These are phyloP conservation scores for Dicerorhinus sumatrensis DNA, from an alignment of 2,113 vertebrate species.

Conservation along the genomic window DNA sequence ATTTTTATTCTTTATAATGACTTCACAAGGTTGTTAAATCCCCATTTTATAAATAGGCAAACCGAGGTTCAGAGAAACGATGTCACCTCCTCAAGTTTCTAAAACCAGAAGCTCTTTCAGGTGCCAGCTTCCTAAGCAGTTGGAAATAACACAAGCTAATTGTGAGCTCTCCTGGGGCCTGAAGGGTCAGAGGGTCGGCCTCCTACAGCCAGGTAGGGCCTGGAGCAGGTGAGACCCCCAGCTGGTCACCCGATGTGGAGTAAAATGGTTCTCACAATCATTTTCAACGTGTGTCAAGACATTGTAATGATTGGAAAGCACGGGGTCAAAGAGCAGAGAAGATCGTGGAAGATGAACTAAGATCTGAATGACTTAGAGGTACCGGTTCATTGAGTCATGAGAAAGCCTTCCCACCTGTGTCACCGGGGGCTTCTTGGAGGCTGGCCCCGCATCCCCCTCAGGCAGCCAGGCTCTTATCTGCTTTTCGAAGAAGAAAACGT, in stretches of 20 bases:
- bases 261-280: accelerated
- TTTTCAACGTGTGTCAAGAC: background rate
- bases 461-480: accelerated
- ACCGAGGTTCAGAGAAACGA: background rate
- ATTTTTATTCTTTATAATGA: background rate
- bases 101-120: background rate
- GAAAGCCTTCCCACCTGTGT: accelerated
- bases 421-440: accelerated
- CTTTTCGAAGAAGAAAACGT: background rate
- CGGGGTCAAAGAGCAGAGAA: background rate
- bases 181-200: accelerated
- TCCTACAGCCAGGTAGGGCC: background rate
- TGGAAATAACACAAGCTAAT: background rate
- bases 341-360: background rate
- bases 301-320: background rate
- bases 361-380: background rate
- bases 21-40: background rate
- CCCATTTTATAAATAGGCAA: background rate
- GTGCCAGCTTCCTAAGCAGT: background rate
- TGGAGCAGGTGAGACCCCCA: accelerated
- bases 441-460: accelerated
- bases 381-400: background rate
- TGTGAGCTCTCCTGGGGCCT: background rate
- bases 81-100: background rate
- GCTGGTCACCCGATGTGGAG: accelerated